phyloP scores from a whole-genome alignment of 2,888 invertebrate species.

The Pyrgus malvae region DNA sequence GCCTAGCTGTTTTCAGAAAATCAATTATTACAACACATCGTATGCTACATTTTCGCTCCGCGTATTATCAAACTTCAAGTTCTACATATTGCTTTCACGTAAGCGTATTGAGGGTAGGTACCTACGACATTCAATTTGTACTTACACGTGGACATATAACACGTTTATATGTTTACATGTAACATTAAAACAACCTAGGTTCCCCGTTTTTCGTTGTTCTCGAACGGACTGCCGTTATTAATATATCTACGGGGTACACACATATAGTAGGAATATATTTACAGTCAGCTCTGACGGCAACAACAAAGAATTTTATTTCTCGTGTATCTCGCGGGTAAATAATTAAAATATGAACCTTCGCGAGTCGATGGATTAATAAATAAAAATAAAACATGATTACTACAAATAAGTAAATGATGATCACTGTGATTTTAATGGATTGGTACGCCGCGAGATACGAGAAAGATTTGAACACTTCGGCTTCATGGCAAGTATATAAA shows the following conservation, averaged over 20 bases:
- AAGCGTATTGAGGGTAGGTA: conserved; percentile 73
- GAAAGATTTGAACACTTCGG: background rate
- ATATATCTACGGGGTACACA: conserved; percentile 64
- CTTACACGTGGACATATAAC: conserved; percentile 69
- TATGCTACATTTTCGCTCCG: too few relatives aligned
- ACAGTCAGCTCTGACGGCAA: conserved; percentile 68
- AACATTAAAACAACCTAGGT: conserved; percentile 66
- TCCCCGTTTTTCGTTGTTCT: conserved; percentile 78
- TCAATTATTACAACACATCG: too few relatives aligned
- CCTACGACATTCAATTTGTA: conserved; percentile 69
- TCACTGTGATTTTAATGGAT: conserved; percentile 13
- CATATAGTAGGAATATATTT: conserved; percentile 58
- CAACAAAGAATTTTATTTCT: background rate
- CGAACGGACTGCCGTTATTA: conserved; percentile 65
- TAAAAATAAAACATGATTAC: conserved; percentile 7
- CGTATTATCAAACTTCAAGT: conserved; percentile 6
- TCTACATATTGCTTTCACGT: conserved; percentile 64
- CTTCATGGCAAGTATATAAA: background rate
- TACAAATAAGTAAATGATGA: conserved; percentile 15
- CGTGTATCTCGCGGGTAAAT: background rate
- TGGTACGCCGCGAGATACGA: background rate
- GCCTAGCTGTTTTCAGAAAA: too few relatives aligned
- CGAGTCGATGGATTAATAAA: background rate
- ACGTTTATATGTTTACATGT: conserved; percentile 54
- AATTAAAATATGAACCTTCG: conserved; percentile 6